A percentile compares a stretch with the other conserved stretches of the same genome.
Evolutionary conservation across 2,888 invertebrate genomes (phyloP).

Genomic region (Meloe dianella): DNA sequence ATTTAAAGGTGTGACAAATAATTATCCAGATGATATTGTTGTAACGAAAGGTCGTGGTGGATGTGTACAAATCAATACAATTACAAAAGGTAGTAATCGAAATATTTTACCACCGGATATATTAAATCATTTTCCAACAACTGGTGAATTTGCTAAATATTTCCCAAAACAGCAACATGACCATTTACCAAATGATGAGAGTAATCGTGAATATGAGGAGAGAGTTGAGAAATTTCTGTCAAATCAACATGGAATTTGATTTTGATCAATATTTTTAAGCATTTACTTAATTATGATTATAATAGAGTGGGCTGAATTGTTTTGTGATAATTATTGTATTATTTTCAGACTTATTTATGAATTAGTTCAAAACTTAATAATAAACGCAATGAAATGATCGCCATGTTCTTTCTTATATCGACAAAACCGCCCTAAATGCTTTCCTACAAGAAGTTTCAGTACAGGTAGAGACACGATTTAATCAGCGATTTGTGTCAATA

Average conservation of each 20-base stretch:
- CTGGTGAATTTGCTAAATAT: constrained; percentile 63
- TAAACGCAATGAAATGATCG: background rate
- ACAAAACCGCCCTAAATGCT: no score
- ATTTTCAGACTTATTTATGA: constrained; percentile 12
- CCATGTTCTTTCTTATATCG: no score
- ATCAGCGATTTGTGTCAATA: no score
- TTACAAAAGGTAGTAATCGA: constrained; percentile 63
- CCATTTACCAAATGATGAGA: constrained; percentile 56
- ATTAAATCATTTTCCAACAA: constrained; percentile 64
- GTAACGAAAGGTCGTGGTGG: constrained; percentile 60
- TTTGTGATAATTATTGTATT: constrained; percentile 10
- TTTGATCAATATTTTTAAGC: background rate
- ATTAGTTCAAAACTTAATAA: background rate
- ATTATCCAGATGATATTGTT: constrained; percentile 64
- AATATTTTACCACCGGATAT: constrained; percentile 62
- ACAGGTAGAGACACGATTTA: no score
- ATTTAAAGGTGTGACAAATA: constrained; percentile 67
- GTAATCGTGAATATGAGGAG: constrained; percentile 59
- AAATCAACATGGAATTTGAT: constrained; percentile 14
- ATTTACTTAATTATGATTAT: background rate
- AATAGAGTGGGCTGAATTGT: background rate
- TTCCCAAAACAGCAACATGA: constrained; percentile 53
- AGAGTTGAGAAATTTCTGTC: constrained; percentile 59
- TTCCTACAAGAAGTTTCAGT: no score
- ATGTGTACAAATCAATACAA: constrained; percentile 63